Evolutionary conservation across 2,888 invertebrate species (phyloP), one percentile per base, ranked within the genome.

Genomic region (Scaptomyza cyrtandrae): DNA sequence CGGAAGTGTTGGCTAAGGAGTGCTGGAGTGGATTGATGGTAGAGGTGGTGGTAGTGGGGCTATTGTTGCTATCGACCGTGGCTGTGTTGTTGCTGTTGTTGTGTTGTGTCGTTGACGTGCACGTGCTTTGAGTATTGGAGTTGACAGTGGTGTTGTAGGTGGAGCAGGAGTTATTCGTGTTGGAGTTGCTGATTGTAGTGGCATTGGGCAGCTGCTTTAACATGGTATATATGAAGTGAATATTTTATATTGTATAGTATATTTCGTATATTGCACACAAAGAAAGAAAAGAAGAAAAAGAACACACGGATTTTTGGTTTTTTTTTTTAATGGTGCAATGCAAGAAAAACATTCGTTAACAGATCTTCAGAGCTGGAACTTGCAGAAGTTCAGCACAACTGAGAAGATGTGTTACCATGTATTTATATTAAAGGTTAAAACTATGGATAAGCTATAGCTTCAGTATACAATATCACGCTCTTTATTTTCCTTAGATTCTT

Each of bases 201-300:
- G 58, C 77, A 67, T 71, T 81, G 55, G 69, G 72, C 85, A 86
- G 83, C 88, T 85, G 85, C 64, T 63, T 68, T 68, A 58, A 58
- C 66, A 66, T 14, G 14, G 39, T 74, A 48, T 61, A 41, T 68
- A 39, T 13, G 35, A 39, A 9, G 35, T 10, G n/a, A 24, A 37
- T 66, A 65, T 75, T 37, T 48, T 29, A 55, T 58, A 52, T 44
- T 53, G 39, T 39, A 39, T 39, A 39, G 33, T 52, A 19, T 37
- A 27, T 37, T 37, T 35, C 43, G 14, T n/a, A n/a, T n/a, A n/a
- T 16, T 46, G 75, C 71, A 82, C 86, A 84, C 80, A 86, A 75
- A 80, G 75, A 84, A 75, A 75, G 86, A 78, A 76, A 71, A 78
- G 84, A 82, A 80, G 80, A 88, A 82, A 75, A 75, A 84, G 69